Conservation (phyloP, 2,888 invertebrate genomes). For the Drosophila merina region DNA sequence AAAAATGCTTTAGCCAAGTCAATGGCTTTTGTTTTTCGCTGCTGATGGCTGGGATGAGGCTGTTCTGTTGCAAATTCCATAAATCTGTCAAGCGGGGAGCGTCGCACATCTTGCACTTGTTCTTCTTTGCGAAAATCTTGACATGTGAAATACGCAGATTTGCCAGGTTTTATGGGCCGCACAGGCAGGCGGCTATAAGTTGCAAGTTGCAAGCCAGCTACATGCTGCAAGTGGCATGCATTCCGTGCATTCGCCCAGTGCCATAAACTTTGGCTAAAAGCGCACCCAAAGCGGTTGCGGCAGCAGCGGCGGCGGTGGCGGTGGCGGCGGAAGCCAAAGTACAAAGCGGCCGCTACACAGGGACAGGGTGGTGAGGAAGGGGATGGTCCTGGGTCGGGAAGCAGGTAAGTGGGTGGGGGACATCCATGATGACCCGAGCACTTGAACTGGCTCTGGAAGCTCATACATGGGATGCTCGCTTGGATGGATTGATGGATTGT, state of each 20-base stretch:
- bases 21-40: constrained; percentile 29
- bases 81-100: constrained; percentile 78
- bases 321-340: constrained; percentile 69
- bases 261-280: constrained; percentile 77
- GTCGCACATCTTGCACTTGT: constrained; percentile 71
- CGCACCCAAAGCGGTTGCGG: constrained; percentile 76
- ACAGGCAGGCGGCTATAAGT: constrained; percentile 44
- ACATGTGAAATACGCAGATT: constrained; percentile 82
- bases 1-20: constrained; percentile 1
- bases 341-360: constrained; percentile 39
- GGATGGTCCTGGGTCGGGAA: not conserved
- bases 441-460: constrained; percentile 70
- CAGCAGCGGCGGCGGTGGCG: constrained; percentile 66
- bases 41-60: constrained; percentile 27
- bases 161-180: constrained; percentile 76
- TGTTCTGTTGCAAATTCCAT: constrained; percentile 75
- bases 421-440: constrained; percentile 73
- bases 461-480: constrained; percentile 35
- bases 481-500: constrained; percentile 80
- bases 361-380: not conserved
- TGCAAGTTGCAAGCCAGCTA: constrained; percentile 8
- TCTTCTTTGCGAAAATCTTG: constrained; percentile 56
- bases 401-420: constrained; percentile 30
- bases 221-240: constrained; percentile 59
- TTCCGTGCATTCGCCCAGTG: constrained; percentile 76